A percentile compares a stretch with the other conserved stretches of the same genome.
Evolutionary conservation across 35 echinoderm and acorn worm genomes (phyloP).

Genomic region (Apostichopus parvimensis): DNA sequence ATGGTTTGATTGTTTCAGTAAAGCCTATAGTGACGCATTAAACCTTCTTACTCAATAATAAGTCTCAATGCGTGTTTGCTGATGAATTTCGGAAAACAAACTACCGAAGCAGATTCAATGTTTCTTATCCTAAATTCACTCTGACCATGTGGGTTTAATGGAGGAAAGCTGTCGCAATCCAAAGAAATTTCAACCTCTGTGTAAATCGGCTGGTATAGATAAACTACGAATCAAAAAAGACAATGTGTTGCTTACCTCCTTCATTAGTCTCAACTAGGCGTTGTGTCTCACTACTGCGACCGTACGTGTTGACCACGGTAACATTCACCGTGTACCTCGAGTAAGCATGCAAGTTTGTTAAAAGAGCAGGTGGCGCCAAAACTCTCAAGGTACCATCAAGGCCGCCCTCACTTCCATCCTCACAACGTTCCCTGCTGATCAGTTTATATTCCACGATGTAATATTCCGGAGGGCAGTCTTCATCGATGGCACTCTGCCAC

Average conservation of each 20-base stretch:
- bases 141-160: too few species aligned
- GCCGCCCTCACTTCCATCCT: neutral
- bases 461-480: conserved; percentile 7
- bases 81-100: too few species aligned
- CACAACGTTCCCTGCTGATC: conserved; percentile 12
- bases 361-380: neutral
- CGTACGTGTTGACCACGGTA: conserved; percentile 58
- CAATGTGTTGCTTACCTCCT: conserved; percentile 45
- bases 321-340: conserved; percentile 68
- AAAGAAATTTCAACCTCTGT: too few species aligned
- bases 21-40: too few species aligned
- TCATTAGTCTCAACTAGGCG: conserved; percentile 27
- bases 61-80: too few species aligned
- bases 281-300: conserved; percentile 34
- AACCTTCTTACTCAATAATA: too few species aligned
- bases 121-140: too few species aligned
- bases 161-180: too few species aligned
- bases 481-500: neutral
- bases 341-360: conserved; percentile 44
- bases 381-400: conserved; percentile 3
- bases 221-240: too few species aligned
- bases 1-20: too few species aligned
- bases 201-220: too few species aligned
- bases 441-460: conserved; percentile 16
- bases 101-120: too few species aligned